Conservation (phyloP, 2,113 vertebrate species). For the Hippocampus zosterae region DNA sequence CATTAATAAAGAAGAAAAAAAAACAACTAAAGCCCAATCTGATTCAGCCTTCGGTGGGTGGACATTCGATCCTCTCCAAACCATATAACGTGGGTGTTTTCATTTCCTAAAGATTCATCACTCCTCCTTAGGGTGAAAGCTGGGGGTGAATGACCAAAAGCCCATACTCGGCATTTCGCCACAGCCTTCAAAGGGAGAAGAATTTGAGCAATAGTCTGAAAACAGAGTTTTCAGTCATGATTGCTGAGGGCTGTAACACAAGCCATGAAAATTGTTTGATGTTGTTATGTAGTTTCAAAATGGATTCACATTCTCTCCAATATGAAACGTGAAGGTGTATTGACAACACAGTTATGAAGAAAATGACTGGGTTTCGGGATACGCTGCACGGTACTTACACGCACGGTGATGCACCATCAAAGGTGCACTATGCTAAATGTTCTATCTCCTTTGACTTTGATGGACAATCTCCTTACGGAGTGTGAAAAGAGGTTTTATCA, state of each 20-base stretch:
- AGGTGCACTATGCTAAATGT: not conserved
- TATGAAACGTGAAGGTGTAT: conserved; percentile 11
- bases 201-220: conserved; percentile 39
- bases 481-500: conserved; percentile 13
- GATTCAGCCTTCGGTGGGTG: conserved; percentile 10
- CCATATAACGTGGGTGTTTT: conserved; percentile 2
- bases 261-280: conserved; percentile 30
- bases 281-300: conserved; percentile 39
- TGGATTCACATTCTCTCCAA: conserved; percentile 14
- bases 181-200: conserved; percentile 49
- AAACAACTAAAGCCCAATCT: conserved; percentile 30
- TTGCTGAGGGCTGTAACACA: conserved; percentile 35
- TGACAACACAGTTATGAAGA: conserved; percentile 2
- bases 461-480: conserved; percentile 7
- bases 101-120: conserved; percentile 4
- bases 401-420: conserved; percentile 22
- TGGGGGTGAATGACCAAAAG: conserved; percentile 46
- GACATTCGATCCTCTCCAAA: conserved; percentile 32
- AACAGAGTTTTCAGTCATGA: conserved; percentile 35
- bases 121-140: conserved; percentile 25
- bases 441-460: conserved; percentile 4
- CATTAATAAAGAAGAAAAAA: not conserved
- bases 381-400: conserved; percentile 3
- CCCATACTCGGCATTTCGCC: conserved; percentile 39
- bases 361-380: conserved; percentile 6